Evolutionary conservation across 2,888 invertebrate species (phyloP).

Genomic region (Scrobipalpa atriplicella): DNA sequence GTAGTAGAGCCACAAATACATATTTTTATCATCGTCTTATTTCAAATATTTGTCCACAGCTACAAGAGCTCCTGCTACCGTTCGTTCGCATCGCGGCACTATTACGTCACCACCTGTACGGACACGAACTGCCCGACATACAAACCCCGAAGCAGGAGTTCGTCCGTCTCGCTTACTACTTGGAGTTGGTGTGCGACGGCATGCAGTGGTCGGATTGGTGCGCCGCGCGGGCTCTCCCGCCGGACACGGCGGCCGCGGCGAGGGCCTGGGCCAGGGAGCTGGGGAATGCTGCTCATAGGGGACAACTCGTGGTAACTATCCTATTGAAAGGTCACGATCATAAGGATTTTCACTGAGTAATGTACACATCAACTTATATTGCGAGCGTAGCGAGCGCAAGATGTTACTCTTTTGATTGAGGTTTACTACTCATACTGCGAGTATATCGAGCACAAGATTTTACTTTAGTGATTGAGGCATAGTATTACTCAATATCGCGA

Average conservation of each 20-base stretch:
- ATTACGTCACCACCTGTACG: slow-evolving; percentile 91
- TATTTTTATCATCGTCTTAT: not conserved
- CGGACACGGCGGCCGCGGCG: slow-evolving; percentile 42
- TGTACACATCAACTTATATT: too few relatives aligned
- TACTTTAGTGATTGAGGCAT: too few relatives aligned
- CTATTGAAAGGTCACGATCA: too few relatives aligned
- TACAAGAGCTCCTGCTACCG: slow-evolving; percentile 91
- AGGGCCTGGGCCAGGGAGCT: slow-evolving; percentile 60
- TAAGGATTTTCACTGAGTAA: too few relatives aligned
- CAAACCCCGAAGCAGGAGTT: slow-evolving; percentile 87
- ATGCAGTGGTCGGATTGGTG: slow-evolving; percentile 31
- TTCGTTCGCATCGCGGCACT: slow-evolving; percentile 93
- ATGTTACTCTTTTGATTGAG: too few relatives aligned
- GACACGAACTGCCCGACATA: slow-evolving; percentile 88
- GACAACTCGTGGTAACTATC: slow-evolving; percentile 63
- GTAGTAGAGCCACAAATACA: not conserved
- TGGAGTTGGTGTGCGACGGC: slow-evolving; percentile 74
- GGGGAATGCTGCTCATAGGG: slow-evolving; percentile 56
- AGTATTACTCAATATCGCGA: too few relatives aligned
- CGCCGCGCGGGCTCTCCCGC: slow-evolving; percentile 40
- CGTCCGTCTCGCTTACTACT: slow-evolving; percentile 88
- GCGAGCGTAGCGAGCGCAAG: too few relatives aligned
- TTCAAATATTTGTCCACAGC: slow-evolving; percentile 57
- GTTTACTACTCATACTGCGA: too few relatives aligned
- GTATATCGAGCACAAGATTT: too few relatives aligned